Evolutionary conservation across 2,797 vertebrate species (phyloP), one percentile per base, ranked within the genome.

Genomic region (Falco rusticolus): DNA sequence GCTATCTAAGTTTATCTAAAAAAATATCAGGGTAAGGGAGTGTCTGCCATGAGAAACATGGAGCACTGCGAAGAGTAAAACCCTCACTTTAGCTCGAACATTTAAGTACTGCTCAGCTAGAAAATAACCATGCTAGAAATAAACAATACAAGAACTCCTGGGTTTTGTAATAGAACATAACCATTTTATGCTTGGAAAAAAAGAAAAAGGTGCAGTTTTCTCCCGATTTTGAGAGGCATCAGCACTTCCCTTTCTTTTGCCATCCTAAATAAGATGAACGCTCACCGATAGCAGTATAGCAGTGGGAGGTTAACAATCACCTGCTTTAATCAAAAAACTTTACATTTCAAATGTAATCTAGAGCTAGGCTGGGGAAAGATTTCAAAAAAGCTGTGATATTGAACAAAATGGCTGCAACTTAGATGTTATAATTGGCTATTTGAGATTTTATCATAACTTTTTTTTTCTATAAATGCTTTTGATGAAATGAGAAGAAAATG

Each of bases 321-420:
- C 6, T 0, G 2, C 59, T 93, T 90, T 91, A 93, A 96, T 96
- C 83, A 96, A 83, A 95, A 94, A 94, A 66, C 79, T 95, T 96
- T 94, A 96, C 84, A 96, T 97, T 97, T 97, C 87, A 95, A 95
- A 96, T 97, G 90, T 82, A 97, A 97, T 96, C 94, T 96, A 93
- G 63, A 83, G 59, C 59, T 72, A 66, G 70, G 37, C 53, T 77
- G 48, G 53, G 53, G 51, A 85, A 26, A 82, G 51, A 34, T 87
- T 93, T 95, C 65, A 74, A 39, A 93, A 96, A 96, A 90, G 28
- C 34, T 84, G 34, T 50, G 39, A 18, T 82, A 65, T 29, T 80
- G 65, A 79, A 63, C 47, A 84, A 90, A 87, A 68, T 50, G 65
- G 20, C 45, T 85, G 48, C 56, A 75, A 48, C 29, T 85, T 82